A percentile compares a stretch with the other conserved stretches of the same genome.
phyloP scores from a whole-genome alignment of 2,797 vertebrate species.

The Parambassis ranga region DNA sequence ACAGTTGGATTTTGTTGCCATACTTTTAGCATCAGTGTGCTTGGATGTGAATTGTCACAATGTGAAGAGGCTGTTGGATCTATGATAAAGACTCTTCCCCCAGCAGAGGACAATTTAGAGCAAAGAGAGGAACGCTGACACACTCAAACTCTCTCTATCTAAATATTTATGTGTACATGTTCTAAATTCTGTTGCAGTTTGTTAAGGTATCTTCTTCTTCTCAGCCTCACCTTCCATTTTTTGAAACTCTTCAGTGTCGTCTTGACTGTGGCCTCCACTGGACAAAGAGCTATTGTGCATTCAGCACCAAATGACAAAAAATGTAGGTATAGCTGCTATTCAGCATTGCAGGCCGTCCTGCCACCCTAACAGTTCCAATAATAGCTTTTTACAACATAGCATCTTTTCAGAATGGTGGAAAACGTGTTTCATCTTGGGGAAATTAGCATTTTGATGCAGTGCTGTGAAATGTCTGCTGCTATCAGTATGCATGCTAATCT shows the following conservation, averaged over 20 bases:
- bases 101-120: neutral
- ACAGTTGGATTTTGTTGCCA: too few relatives aligned
- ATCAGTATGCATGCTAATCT: constrained; percentile 36
- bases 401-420: neutral
- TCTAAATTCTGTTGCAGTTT: constrained; percentile 6
- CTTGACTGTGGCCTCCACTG: too few relatives aligned
- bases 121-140: neutral
- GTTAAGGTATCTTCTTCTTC: neutral
- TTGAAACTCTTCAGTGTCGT: too few relatives aligned
- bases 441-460: constrained; percentile 41
- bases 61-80: neutral
- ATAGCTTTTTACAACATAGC: constrained; percentile 1
- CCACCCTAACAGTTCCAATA: neutral
- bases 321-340: too few relatives aligned
- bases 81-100: neutral
- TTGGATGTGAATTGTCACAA: neutral
- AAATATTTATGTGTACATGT: constrained; percentile 18
- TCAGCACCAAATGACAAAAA: too few relatives aligned
- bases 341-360: too few relatives aligned
- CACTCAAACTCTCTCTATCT: constrained; percentile 1
- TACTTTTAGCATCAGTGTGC: neutral
- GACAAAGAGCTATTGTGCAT: too few relatives aligned
- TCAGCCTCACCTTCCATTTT: constrained; percentile 8
- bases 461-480: constrained; percentile 22
- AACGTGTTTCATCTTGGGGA: constrained; percentile 21